These are phyloP conservation scores for Scaptomyza caliginosa DNA, from an alignment of 2,888 invertebrate species.

Conservation along the genomic window DNA sequence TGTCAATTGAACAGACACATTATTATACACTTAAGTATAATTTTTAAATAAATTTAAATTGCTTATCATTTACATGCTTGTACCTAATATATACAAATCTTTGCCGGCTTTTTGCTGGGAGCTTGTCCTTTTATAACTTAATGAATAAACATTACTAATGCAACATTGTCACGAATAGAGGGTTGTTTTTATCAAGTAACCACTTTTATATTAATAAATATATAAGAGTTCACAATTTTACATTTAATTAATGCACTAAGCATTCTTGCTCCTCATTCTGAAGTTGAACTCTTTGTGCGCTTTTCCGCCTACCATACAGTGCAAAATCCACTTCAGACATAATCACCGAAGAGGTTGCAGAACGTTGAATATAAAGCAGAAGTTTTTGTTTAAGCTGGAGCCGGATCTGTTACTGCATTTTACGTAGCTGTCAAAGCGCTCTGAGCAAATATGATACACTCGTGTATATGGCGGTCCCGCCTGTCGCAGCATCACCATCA, in stretches of 20 bases:
- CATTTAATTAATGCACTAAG: conserved; percentile 69
- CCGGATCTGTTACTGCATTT: conserved; percentile 1
- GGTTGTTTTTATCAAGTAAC: conserved; percentile 1
- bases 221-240: conserved; percentile 35
- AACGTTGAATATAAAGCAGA: not conserved
- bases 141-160: too few species aligned
- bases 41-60: too few species aligned
- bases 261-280: conserved; percentile 43
- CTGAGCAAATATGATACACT: conserved; percentile 64
- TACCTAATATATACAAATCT: too few species aligned
- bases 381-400: not conserved
- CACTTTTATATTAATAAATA: conserved; percentile 5
- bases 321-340: conserved; percentile 65
- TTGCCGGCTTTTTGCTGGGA: too few species aligned
- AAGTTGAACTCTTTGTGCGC: conserved; percentile 51
- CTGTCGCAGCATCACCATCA: not conserved
- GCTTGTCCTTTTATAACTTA: too few species aligned
- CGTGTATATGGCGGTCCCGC: conserved; percentile 58
- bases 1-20: too few species aligned
- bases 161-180: too few species aligned
- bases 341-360: conserved; percentile 44
- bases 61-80: too few species aligned
- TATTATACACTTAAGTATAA: too few species aligned
- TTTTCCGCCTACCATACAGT: conserved; percentile 24
- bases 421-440: conserved; percentile 65